A percentile compares a stretch with the other conserved stretches of the same genome.
Evolutionary conservation across 1,140 invertebrate genomes (phyloP).

Genomic region (Streblospio benedicti): DNA sequence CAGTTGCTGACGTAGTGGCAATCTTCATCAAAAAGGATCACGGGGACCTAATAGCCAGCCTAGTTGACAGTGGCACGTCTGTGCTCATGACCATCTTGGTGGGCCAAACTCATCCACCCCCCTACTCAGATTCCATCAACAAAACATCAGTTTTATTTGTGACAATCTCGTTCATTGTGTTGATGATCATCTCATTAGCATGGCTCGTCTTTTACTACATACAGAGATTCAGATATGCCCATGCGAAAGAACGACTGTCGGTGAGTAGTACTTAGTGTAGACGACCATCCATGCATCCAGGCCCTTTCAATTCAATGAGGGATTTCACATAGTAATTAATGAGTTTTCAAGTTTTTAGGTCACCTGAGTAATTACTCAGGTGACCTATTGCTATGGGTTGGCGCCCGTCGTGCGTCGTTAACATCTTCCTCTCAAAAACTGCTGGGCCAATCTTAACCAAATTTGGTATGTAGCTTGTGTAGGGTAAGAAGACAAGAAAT

Average conservation of each 20-base stretch:
- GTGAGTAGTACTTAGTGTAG: too few relatives aligned
- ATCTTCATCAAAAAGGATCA: constrained; percentile 68
- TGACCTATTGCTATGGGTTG: too few relatives aligned
- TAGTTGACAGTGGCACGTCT: constrained; percentile 58
- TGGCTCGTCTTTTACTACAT: constrained; percentile 93
- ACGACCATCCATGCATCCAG: not conserved
- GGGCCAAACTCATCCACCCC: constrained; percentile 25
- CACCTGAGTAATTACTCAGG: too few relatives aligned
- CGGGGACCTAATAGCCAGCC: constrained; percentile 60
- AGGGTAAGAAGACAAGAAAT: too few relatives aligned
- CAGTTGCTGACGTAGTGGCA: constrained; percentile 59
- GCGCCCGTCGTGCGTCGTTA: too few relatives aligned
- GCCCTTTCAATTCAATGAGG: not conserved
- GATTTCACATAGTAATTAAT: too few relatives aligned
- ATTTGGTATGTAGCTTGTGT: too few relatives aligned
- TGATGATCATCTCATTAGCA: constrained; percentile 85
- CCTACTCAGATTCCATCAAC: constrained; percentile 26
- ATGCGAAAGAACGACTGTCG: constrained; percentile 70
- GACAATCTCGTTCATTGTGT: constrained; percentile 84
- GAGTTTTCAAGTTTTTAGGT: too few relatives aligned
- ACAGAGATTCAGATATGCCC: constrained; percentile 81
- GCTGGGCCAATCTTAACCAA: too few relatives aligned
- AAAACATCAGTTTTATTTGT: constrained; percentile 74
- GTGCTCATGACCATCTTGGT: constrained; percentile 62
- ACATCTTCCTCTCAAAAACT: too few relatives aligned